Evolutionary conservation across 2,113 vertebrate species (phyloP), one percentile per base, ranked within the genome.

Genomic region (Bostrychus sinensis): DNA sequence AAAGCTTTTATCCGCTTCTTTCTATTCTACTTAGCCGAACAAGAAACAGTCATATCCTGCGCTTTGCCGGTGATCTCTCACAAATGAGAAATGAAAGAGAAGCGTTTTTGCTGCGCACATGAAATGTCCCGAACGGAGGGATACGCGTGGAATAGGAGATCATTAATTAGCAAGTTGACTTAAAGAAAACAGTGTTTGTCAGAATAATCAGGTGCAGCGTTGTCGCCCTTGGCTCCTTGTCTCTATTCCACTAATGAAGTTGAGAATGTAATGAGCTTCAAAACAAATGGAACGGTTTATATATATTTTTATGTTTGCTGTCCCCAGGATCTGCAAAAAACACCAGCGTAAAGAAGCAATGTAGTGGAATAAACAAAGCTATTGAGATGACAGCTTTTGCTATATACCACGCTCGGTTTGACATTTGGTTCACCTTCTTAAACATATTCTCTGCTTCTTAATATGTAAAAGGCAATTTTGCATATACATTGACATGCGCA

Each of bases 211-310:
- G 67, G 69, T 58, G 43, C 56, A 37, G 75, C 25, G 65, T 56
- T 58, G 12, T 63, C 53, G 72, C 72, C 70, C 59, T 73, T 43
- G 69, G 71, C 66, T 73, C 70, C 38, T 73, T 12, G 12, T 70
- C 68, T 78, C 38, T 37, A 8, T 69, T 77, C 48, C n/a, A 26
- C 77, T 82, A 82, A 84, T 82, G 77, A 80, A 82, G 64, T 71
- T 43, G 51, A 66, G 69, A 65, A 71, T 68, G 57, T 71, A 84
- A 84, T 78, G 71, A 78, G 75, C 60, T 81, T 53, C 70, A 59
- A 51, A 77, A 57, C 58, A 68, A 81, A 86, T 71, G 48, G 72
- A 82, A 71, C 45, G 1, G 55, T 26, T 65, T 77, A 76, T 69
- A 51, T 77, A 78, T 68, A 41, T 72, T 56, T 46, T 20, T 20